phyloP scores from a whole-genome alignment of 2,797 vertebrate genomes.

The Tachyglossus aculeatus region DNA sequence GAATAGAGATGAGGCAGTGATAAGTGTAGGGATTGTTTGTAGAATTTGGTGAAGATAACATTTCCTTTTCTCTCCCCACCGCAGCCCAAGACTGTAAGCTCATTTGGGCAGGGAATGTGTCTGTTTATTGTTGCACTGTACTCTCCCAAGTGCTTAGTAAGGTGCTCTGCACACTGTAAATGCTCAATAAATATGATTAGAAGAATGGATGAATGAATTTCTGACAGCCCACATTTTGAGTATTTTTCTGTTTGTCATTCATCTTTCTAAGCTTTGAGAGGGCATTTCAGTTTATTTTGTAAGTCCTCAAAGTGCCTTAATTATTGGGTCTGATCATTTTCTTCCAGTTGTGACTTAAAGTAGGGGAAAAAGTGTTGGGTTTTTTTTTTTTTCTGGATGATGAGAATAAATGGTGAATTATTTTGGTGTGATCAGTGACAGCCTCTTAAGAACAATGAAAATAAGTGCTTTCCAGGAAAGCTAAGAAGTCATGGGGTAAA shows the following conservation, averaged over 20 bases:
- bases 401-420: constrained; percentile 11
- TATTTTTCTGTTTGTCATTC: neutral
- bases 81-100: too few relatives aligned
- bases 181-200: too few relatives aligned
- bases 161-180: too few relatives aligned
- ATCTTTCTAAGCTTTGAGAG: neutral
- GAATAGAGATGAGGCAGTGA: too few relatives aligned
- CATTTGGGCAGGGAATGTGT: too few relatives aligned
- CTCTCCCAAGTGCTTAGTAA: too few relatives aligned
- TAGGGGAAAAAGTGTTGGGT: neutral
- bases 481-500: neutral
- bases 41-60: too few relatives aligned
- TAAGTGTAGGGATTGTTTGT: too few relatives aligned
- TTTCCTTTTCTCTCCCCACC: too few relatives aligned
- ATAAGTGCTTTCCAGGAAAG: constrained; percentile 42
- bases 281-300: neutral
- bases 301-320: neutral
- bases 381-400: neutral
- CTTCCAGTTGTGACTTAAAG: neutral
- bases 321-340: neutral
- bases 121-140: too few relatives aligned
- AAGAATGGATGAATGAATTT: neutral
- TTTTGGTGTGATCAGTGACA: constrained; percentile 11
- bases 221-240: neutral
- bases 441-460: neutral